Conservation (phyloP, 1,140 invertebrate genomes). For the Drosophila mayri region DNA sequence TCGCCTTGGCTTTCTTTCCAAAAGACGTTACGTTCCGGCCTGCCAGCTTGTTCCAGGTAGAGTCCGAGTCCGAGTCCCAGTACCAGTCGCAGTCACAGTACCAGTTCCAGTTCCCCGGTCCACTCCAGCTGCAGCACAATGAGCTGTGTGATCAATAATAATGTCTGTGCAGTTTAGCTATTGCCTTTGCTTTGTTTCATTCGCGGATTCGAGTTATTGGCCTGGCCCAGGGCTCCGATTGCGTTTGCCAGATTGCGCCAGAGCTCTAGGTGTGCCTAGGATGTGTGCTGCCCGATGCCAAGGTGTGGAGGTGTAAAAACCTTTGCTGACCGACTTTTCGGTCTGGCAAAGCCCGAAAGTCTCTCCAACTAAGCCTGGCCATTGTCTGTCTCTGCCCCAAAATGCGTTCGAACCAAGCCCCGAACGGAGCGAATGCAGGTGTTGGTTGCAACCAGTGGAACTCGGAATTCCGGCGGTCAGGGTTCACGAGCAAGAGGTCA, state of each 20-base stretch:
- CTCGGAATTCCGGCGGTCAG: constrained; percentile 45
- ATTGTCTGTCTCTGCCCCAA: constrained; percentile 37
- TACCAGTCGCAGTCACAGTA: constrained; percentile 3
- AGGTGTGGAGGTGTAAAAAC: constrained; percentile 63
- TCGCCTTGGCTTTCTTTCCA: constrained; percentile 33
- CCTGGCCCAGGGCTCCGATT: constrained; percentile 52
- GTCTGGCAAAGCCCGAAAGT: constrained; percentile 11
- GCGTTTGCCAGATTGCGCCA: constrained; percentile 48
- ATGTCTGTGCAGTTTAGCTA: constrained; percentile 27
- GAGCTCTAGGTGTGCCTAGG: constrained; percentile 61
- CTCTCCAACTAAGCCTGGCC: constrained; percentile 22
- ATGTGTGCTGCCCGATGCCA: constrained; percentile 31
- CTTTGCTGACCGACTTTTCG: constrained; percentile 56
- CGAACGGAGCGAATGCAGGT: constrained; percentile 35
- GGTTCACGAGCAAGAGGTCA: constrained; percentile 41
- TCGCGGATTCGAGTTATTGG: constrained; percentile 36
- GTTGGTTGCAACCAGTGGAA: constrained; percentile 35
- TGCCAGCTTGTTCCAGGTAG: constrained; percentile 28
- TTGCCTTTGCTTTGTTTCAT: constrained; percentile 42
- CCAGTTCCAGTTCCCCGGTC: constrained; percentile 38
- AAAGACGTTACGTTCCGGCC: constrained; percentile 56
- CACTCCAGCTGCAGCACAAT: constrained; percentile 51
- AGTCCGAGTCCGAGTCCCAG: constrained; percentile 5
- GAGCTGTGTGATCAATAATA: constrained; percentile 51
- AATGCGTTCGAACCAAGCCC: constrained; percentile 42